These are phyloP conservation scores for Nipponia nippon DNA, from an alignment of 2,113 vertebrate genomes.

Conservation along the genomic window DNA sequence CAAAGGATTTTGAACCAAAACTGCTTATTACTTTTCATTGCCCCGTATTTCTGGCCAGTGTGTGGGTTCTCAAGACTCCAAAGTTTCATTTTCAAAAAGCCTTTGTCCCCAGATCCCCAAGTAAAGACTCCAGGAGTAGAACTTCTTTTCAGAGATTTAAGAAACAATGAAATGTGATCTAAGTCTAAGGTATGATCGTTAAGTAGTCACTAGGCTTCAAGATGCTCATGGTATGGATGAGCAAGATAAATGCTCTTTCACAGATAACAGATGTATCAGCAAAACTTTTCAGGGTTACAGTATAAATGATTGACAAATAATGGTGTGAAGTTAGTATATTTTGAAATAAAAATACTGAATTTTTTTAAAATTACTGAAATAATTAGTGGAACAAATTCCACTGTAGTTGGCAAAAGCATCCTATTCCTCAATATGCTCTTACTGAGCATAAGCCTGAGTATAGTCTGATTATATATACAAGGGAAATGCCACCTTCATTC, in stretches of 20 bases:
- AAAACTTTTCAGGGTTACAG: background rate
- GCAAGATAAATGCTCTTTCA: background rate
- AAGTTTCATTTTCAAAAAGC: background rate
- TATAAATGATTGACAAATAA: background rate
- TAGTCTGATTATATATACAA: background rate
- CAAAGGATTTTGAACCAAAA: background rate
- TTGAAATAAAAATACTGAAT: background rate
- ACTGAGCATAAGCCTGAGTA: background rate
- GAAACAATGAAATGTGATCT: background rate
- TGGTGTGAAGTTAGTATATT: background rate
- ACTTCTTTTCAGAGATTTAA: background rate
- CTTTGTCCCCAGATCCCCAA: fast-evolving
- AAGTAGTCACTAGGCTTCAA: background rate
- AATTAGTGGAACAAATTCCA: background rate
- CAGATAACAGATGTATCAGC: background rate
- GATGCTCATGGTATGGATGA: background rate
- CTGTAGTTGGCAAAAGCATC: background rate
- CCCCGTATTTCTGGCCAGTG: background rate
- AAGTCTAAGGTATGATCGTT: background rate
- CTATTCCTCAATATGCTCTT: background rate
- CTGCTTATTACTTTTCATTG: background rate
- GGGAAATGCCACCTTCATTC: background rate
- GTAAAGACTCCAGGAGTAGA: background rate
- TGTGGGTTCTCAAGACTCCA: background rate
- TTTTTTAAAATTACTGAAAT: background rate